Evolutionary conservation across 1,140 invertebrate genomes (phyloP).

Genomic region (Batillaria attramentaria): DNA sequence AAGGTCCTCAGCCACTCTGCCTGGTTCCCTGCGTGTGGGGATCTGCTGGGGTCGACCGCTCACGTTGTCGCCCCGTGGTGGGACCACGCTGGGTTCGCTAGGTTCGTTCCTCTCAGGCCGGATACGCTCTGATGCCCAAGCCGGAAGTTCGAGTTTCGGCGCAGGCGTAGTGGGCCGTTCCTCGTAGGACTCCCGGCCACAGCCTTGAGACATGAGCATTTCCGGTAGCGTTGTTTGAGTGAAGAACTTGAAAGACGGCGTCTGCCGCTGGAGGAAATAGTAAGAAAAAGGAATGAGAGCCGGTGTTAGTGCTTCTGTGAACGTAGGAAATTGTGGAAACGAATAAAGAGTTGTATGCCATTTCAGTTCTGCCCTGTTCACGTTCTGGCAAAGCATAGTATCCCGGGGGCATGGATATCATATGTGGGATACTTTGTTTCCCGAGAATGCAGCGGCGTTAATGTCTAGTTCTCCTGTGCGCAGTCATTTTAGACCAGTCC

Average conservation of each 20-base stretch:
- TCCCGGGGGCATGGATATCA: too few species aligned
- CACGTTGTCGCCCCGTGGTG: background rate
- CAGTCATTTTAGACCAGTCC: too few species aligned
- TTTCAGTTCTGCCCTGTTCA: too few species aligned
- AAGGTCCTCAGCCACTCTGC: background rate
- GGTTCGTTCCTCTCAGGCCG: slow-evolving; percentile 35
- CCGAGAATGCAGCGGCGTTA: too few species aligned
- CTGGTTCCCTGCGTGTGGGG: background rate
- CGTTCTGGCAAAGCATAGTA: too few species aligned
- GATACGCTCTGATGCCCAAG: slow-evolving; percentile 34
- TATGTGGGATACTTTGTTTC: too few species aligned
- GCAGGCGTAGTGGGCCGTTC: slow-evolving; percentile 23
- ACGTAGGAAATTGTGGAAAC: too few species aligned
- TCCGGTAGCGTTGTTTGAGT: slow-evolving; percentile 26
- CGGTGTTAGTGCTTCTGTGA: too few species aligned
- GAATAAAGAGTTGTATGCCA: too few species aligned
- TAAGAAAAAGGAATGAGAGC: background rate
- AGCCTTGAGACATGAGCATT: slow-evolving; percentile 36
- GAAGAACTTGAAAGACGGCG: slow-evolving; percentile 39
- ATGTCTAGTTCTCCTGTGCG: too few species aligned
- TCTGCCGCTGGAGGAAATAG: slow-evolving; percentile 15
- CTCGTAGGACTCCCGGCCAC: slow-evolving; percentile 17
- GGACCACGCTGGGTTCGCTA: background rate
- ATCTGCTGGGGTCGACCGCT: background rate
- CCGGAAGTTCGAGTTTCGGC: slow-evolving; percentile 39